Evolutionary conservation across 2,888 invertebrate species (phyloP).

Genomic region (Tiliacea aurago): DNA sequence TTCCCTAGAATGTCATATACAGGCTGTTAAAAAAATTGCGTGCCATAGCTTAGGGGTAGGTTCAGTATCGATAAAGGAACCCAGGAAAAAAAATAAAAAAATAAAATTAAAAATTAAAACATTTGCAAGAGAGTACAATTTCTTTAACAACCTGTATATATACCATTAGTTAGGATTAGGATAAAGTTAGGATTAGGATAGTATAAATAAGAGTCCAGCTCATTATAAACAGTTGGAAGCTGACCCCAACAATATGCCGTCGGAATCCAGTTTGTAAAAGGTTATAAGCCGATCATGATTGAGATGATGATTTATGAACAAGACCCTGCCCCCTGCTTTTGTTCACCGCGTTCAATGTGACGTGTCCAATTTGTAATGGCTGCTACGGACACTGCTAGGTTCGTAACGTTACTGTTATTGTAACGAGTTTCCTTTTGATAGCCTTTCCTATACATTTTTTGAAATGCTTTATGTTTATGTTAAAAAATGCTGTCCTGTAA

Average conservation of each 20-base stretch:
- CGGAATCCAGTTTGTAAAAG: constrained; percentile 10
- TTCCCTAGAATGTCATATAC: too few species aligned
- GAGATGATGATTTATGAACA: constrained; percentile 40
- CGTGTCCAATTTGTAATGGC: constrained; percentile 30
- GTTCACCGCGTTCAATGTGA: constrained; percentile 13
- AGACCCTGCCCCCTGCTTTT: constrained; percentile 19
- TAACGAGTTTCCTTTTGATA: background rate
- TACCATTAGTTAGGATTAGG: too few species aligned
- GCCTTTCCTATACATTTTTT: too few species aligned
- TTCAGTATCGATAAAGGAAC: too few species aligned
- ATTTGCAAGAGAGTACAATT: too few species aligned
- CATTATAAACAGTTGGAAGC: background rate
- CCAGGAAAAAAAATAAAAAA: too few species aligned
- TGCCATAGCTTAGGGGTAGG: too few species aligned
- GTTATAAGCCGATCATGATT: constrained; percentile 21
- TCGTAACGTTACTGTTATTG: background rate
- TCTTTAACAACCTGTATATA: too few species aligned
- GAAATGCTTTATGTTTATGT: background rate
- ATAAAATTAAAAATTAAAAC: too few species aligned
- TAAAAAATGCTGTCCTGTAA: background rate
- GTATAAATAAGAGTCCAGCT: too few species aligned
- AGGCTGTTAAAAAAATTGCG: too few species aligned
- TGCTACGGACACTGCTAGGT: constrained; percentile 1
- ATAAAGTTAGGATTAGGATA: too few species aligned
- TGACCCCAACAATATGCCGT: constrained; percentile 10